Percentiles rank a stretch among this genome's conserved stretches.
These are phyloP conservation scores for Cirrhinus molitorella DNA, from an alignment of 2,797 vertebrate species.

Conservation along the genomic window DNA sequence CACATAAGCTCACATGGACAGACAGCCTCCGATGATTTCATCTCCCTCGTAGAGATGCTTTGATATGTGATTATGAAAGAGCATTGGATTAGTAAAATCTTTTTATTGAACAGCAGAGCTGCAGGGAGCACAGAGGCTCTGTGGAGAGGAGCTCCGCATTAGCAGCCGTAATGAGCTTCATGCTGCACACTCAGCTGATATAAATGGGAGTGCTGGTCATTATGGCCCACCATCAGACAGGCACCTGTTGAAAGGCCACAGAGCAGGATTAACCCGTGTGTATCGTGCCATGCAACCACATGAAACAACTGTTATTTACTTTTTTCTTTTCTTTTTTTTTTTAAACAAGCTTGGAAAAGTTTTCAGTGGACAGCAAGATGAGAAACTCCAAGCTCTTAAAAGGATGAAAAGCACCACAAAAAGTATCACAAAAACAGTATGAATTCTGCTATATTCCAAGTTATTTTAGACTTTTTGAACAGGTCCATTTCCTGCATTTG, in stretches of 20 bases:
- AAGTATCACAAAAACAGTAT: neutral
- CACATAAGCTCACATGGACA: neutral
- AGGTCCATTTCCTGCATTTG: neutral
- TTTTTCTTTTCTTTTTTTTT: neutral
- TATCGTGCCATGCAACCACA: neutral
- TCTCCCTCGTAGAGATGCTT: constrained; percentile 8
- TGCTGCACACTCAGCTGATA: constrained; percentile 66
- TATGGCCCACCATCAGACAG: constrained; percentile 60
- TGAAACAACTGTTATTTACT: neutral
- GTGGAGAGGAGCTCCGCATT: constrained; percentile 49
- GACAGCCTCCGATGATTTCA: neutral
- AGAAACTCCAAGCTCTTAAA: neutral
- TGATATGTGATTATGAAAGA: constrained; percentile 32
- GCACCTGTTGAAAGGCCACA: constrained; percentile 67
- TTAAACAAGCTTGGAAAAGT: neutral
- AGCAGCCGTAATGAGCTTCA: constrained; percentile 66
- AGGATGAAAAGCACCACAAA: neutral
- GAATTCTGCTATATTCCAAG: neutral
- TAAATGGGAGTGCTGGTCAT: constrained; percentile 60
- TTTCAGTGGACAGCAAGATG: neutral
- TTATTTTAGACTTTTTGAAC: neutral
- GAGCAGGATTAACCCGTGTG: constrained; percentile 44
- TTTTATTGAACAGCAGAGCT: constrained; percentile 18
- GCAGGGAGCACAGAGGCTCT: constrained; percentile 4
- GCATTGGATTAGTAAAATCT: constrained; percentile 33